Percentiles rank a stretch among this genome's conserved stretches.
These are phyloP conservation scores for Drosophila nr. perissopoda DNA, from an alignment of 2,888 invertebrate species.

Conservation along the genomic window DNA sequence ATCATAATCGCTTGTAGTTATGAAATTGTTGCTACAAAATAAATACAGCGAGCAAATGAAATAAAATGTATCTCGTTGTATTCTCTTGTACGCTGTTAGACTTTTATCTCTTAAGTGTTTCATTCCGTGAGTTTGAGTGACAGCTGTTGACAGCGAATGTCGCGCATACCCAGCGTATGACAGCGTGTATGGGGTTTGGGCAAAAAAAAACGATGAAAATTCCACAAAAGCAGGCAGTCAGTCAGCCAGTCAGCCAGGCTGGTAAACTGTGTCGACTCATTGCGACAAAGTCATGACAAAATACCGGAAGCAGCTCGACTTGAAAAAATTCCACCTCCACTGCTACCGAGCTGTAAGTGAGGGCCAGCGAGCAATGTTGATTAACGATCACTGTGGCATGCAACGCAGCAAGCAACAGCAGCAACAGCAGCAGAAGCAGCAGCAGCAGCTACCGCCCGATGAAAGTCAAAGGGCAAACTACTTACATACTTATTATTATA, in stretches of 20 bases:
- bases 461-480: slow-evolving; percentile 44
- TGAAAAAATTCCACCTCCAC: slow-evolving; percentile 15
- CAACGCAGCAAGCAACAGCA: slow-evolving; percentile 10
- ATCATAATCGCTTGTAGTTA: slow-evolving; percentile 4
- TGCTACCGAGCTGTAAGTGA: slow-evolving; percentile 14
- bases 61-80: neutral
- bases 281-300: slow-evolving; percentile 52
- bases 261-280: slow-evolving; percentile 50
- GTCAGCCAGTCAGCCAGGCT: slow-evolving; percentile 4
- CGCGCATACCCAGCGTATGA: slow-evolving; percentile 60
- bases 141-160: slow-evolving; percentile 49
- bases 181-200: slow-evolving; percentile 21
- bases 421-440: neutral
- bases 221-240: slow-evolving; percentile 23
- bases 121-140: slow-evolving; percentile 36
- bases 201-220: slow-evolving; percentile 45
- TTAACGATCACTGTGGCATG: slow-evolving; percentile 59
- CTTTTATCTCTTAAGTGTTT: slow-evolving; percentile 26
- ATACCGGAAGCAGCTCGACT: slow-evolving; percentile 52
- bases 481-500: slow-evolving; percentile 47
- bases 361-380: slow-evolving; percentile 46
- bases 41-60: neutral
- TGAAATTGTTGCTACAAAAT: neutral
- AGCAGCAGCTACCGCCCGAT: slow-evolving; percentile 8
- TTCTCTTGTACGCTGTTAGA: neutral